phyloP scores from a whole-genome alignment of 2,113 vertebrate genomes.

The Entosphenus tridentatus region DNA sequence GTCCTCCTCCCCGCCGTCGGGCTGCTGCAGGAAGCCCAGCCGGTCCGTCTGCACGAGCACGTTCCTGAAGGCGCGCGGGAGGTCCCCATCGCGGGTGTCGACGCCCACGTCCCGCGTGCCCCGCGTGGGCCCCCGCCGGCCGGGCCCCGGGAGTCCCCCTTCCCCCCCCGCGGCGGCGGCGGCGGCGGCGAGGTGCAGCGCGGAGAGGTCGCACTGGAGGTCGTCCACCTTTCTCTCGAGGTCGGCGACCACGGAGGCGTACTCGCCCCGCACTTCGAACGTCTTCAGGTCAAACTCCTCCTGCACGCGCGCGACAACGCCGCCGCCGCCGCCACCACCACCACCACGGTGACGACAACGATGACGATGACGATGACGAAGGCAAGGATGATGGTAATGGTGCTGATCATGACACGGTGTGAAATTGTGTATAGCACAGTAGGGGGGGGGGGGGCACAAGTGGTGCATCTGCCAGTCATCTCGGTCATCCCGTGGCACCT shows the following conservation, averaged over 20 bases:
- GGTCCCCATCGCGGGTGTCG: background rate
- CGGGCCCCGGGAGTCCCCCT: too few relatives aligned
- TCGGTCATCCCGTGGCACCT: too few relatives aligned
- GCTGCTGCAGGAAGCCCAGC: background rate
- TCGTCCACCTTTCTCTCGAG: background rate
- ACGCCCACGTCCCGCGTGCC: background rate
- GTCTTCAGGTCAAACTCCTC: conserved; percentile 2
- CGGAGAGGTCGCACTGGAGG: background rate
- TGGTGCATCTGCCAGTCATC: too few relatives aligned
- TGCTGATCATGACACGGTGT: too few relatives aligned
- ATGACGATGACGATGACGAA: too few relatives aligned
- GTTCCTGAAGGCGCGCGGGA: background rate
- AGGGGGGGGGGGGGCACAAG: too few relatives aligned
- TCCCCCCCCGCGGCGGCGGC: too few relatives aligned
- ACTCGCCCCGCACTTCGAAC: background rate
- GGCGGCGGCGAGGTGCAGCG: too few relatives aligned
- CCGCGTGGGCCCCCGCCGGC: background rate
- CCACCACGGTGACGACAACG: too few relatives aligned
- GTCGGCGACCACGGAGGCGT: background rate
- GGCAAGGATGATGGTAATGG: too few relatives aligned
- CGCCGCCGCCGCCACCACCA: too few relatives aligned
- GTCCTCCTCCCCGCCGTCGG: background rate
- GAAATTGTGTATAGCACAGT: too few relatives aligned
- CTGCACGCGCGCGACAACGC: background rate
- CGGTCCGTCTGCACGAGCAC: conserved; percentile 2